A percentile compares a stretch with the other conserved stretches of the same genome.
Conservation (phyloP, 2,888 invertebrate species). For the Chironomus tentans region DNA sequence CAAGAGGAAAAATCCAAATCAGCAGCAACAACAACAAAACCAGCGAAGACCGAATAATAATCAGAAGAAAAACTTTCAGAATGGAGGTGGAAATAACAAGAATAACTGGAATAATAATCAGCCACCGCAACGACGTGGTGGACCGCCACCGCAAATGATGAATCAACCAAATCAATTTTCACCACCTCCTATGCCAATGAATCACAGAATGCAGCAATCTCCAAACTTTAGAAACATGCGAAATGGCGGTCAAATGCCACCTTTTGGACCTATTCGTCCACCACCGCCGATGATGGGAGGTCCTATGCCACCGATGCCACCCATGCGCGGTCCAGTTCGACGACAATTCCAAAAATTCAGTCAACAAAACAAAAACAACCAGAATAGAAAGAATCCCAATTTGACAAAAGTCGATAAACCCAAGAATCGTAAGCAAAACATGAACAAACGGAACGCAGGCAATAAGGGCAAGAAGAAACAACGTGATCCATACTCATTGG, state of each 20-base stretch:
- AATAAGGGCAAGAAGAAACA: neutral
- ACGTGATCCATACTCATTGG: slow-evolving; percentile 40
- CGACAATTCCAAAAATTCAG: slow-evolving; percentile 2
- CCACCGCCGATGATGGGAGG: neutral
- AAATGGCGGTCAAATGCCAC: neutral
- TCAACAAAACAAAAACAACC: neutral
- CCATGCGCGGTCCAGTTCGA: neutral
- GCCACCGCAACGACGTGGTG: neutral
- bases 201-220: neutral
- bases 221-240: neutral
- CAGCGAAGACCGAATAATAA: neutral
- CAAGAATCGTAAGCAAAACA: slow-evolving; percentile 5
- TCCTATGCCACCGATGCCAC: neutral
- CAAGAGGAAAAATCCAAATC: neutral
- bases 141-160: neutral
- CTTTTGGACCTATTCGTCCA: neutral
- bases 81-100: slow-evolving; percentile 13
- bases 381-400: slow-evolving; percentile 13
- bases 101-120: slow-evolving; percentile 6
- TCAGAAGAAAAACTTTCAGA: slow-evolving; percentile 17
- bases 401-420: slow-evolving; percentile 12
- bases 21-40: neutral
- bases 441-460: neutral
- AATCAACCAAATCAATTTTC: slow-evolving; percentile 15
- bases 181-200: neutral